A percentile compares a stretch with the other conserved stretches of the same genome.
phyloP scores from a whole-genome alignment of 1,140 invertebrate species.

The Akabosia matsudoensis region DNA sequence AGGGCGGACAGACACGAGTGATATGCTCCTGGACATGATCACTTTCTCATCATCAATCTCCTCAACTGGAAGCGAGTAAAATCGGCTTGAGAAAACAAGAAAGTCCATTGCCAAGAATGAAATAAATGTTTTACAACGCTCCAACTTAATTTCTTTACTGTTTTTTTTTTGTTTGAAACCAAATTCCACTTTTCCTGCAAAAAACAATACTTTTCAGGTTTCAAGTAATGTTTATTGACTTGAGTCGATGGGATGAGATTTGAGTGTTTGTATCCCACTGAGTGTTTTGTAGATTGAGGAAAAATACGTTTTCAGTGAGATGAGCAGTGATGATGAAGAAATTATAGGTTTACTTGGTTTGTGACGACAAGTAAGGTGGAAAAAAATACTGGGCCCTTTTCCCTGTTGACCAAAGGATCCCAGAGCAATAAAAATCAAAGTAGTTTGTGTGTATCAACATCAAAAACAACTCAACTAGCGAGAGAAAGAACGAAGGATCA shows the following conservation, averaged over 20 bases:
- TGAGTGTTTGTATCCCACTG: background rate
- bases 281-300: background rate
- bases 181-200: too few species aligned
- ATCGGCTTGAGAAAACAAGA: background rate
- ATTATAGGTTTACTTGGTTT: too few species aligned
- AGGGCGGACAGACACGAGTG: too few species aligned
- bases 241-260: background rate
- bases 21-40: conserved; percentile 17
- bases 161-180: too few species aligned
- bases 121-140: too few species aligned
- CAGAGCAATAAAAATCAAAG: background rate
- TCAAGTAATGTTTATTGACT: background rate
- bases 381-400: background rate
- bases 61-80: too few species aligned
- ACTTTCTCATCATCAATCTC: conserved; percentile 8
- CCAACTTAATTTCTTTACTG: too few species aligned
- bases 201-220: background rate
- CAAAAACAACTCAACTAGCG: background rate
- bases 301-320: too few species aligned
- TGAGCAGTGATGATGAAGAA: too few species aligned
- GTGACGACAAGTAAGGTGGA: background rate
- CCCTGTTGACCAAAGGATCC: background rate
- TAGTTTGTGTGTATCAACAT: too few species aligned
- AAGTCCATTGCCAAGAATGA: too few species aligned
- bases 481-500: background rate